Evolutionary conservation across 2,888 invertebrate genomes (phyloP), one percentile per base, ranked within the genome.

Genomic region (Parapristionchus giblindavisi): DNA sequence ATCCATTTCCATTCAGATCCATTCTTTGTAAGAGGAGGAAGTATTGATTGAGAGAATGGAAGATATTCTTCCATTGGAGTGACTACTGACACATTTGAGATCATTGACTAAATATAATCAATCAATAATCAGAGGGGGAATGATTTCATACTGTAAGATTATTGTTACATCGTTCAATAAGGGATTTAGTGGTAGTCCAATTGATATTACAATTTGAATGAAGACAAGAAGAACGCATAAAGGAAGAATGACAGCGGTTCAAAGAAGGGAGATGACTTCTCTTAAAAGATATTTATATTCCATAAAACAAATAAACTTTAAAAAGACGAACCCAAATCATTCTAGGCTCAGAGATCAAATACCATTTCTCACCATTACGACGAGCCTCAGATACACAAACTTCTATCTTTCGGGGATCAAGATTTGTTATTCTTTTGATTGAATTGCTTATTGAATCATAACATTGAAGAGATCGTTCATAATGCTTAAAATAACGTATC

Each of bases 111-210:
- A 54, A n/a, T 2, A 8, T 27, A 54, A 24, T 6, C 17, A 54
- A 24, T 21, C 2, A 6, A 27, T 24, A 21, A 54, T 54, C 27
- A 54, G 54, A 54, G n/a, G n/a, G n/a, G n/a, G n/a, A n/a, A n/a
- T n/a, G n/a, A n/a, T n/a, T n/a, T n/a, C n/a, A n/a, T n/a, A n/a
- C n/a, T n/a, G n/a, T n/a, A n/a, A n/a, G n/a, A n/a, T n/a, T n/a
- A n/a, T n/a, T n/a, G n/a, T n/a, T n/a, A n/a, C 54, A 54, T 54
- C 54, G 54, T 54, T 54, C 8, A 54, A 54, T 54, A 24, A 54
- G 54, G n/a, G 54, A 54, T 27, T 24, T 11, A 21, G 54, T 27
- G 1, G 54, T 27, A 54, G 14, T 54, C 11, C 24, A 27, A 21
- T 54, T 29, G 54, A 54, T 11, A 54, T 54, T 54, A 54, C 54